These are phyloP conservation scores for Dione vanillae DNA, from an alignment of 2,888 invertebrate species.

Conservation along the genomic window DNA sequence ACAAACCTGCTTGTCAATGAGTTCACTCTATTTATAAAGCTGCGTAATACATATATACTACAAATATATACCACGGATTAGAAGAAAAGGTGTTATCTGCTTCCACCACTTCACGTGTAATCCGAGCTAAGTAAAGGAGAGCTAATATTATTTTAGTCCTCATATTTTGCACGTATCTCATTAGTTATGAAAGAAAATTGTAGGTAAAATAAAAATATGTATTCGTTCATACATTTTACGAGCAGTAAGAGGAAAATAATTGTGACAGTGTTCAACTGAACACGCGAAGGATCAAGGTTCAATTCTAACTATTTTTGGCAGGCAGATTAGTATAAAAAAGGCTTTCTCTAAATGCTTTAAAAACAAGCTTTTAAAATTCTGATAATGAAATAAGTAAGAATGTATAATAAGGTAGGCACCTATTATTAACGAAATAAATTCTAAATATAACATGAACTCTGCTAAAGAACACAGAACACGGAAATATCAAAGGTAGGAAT, in stretches of 20 bases:
- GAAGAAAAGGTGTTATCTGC: neutral
- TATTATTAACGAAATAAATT: neutral
- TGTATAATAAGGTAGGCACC: too few relatives aligned
- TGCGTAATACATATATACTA: neutral
- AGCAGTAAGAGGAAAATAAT: neutral
- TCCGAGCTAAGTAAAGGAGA: conserved; percentile 1
- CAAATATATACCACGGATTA: conserved; percentile 2
- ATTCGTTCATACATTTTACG: too few relatives aligned
- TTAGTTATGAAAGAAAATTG: neutral
- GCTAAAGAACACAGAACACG: neutral
- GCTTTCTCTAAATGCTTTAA: too few relatives aligned
- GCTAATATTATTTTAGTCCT: conserved; percentile 4
- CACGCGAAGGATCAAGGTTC: too few relatives aligned
- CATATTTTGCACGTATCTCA: neutral
- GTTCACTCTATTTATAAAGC: neutral
- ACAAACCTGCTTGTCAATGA: neutral
- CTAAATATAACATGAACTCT: neutral
- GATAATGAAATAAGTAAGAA: too few relatives aligned
- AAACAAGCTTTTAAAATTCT: too few relatives aligned
- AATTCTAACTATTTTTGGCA: too few relatives aligned
- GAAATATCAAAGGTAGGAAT: conserved; percentile 21
- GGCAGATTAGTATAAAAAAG: too few relatives aligned
- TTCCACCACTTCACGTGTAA: conserved; percentile 3
- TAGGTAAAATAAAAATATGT: neutral
- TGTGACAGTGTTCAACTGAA: too few relatives aligned